phyloP scores from a whole-genome alignment of 53 echinoderm and acorn worm species.

The Glandiceps talaboti region DNA sequence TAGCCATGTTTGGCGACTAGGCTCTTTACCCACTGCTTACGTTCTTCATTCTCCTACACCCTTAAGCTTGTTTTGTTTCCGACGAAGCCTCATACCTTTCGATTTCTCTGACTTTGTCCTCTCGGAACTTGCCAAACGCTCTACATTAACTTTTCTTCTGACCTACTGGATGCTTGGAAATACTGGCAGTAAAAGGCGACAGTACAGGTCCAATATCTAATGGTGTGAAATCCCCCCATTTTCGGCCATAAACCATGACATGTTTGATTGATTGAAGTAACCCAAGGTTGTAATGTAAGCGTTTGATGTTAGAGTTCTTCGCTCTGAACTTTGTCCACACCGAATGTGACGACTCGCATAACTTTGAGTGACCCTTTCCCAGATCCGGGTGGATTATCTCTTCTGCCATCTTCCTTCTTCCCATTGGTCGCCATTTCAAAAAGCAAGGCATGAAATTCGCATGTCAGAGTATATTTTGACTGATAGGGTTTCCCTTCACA shows the following conservation, averaged over 20 bases:
- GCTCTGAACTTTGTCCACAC: not conserved
- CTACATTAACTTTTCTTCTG: not conserved
- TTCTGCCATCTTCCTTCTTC: not conserved
- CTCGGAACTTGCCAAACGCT: not conserved
- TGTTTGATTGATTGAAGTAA: not conserved
- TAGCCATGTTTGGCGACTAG: not conserved
- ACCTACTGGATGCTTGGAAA: not conserved
- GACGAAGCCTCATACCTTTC: not conserved
- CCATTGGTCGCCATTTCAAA: not conserved
- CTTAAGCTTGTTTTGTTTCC: not conserved
- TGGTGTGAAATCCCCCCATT: not conserved
- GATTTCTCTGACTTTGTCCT: not conserved
- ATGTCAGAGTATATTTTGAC: not conserved
- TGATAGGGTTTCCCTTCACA: not conserved
- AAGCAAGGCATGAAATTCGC: constrained; percentile 2
- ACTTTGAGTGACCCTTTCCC: not conserved
- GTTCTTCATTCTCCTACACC: not conserved
- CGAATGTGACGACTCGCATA: not conserved
- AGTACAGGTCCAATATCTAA: constrained; percentile 1
- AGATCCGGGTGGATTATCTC: not conserved
- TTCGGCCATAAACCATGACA: not conserved
- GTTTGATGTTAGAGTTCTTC: not conserved
- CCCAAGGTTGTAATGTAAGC: not conserved
- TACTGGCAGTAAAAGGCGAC: not conserved
- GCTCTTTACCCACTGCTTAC: not conserved